Percentiles rank a stretch among this genome's conserved stretches.
phyloP scores from a whole-genome alignment of 2,888 invertebrate genomes.

The Arge pagana region DNA sequence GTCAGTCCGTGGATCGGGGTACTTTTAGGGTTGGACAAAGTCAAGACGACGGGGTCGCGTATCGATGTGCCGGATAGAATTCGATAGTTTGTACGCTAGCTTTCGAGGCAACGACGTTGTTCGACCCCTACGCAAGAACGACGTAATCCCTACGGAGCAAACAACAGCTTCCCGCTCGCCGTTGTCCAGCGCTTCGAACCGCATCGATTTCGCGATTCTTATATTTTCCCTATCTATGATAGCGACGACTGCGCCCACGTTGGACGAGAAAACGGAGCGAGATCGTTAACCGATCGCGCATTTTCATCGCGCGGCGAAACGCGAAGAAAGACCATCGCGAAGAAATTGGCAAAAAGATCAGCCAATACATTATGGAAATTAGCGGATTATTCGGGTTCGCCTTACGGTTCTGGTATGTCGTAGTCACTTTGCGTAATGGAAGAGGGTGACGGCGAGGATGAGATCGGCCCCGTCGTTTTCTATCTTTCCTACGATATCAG shows the following conservation, averaged over 20 bases:
- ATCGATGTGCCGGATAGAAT: slow-evolving; percentile 42
- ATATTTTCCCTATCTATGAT: too few species aligned
- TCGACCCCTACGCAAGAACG: not conserved
- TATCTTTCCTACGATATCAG: too few species aligned
- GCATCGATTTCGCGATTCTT: too few species aligned
- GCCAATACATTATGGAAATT: slow-evolving; percentile 51
- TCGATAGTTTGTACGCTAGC: slow-evolving; percentile 35
- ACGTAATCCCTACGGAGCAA: slow-evolving; percentile 20
- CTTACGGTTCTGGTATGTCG: slow-evolving; percentile 34
- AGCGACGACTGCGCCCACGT: too few species aligned
- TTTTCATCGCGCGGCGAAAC: too few species aligned
- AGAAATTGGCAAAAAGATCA: too few species aligned
- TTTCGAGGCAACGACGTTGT: slow-evolving; percentile 29
- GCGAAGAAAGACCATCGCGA: too few species aligned
- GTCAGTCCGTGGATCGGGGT: slow-evolving; percentile 16
- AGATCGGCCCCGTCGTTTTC: too few species aligned
- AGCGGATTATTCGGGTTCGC: slow-evolving; percentile 43
- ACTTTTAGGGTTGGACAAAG: slow-evolving; percentile 18
- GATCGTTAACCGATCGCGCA: too few species aligned
- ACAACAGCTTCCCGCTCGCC: slow-evolving; percentile 15
- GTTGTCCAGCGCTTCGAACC: slow-evolving; percentile 1
- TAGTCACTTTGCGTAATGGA: slow-evolving; percentile 49
- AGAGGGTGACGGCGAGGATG: slow-evolving; percentile 40
- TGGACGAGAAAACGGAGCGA: too few species aligned
- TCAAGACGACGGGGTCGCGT: slow-evolving; percentile 39